Percentiles rank a stretch among this genome's conserved stretches.
These are phyloP conservation scores for Rachycentron canadum DNA, from an alignment of 2,797 vertebrate genomes.

Conservation along the genomic window DNA sequence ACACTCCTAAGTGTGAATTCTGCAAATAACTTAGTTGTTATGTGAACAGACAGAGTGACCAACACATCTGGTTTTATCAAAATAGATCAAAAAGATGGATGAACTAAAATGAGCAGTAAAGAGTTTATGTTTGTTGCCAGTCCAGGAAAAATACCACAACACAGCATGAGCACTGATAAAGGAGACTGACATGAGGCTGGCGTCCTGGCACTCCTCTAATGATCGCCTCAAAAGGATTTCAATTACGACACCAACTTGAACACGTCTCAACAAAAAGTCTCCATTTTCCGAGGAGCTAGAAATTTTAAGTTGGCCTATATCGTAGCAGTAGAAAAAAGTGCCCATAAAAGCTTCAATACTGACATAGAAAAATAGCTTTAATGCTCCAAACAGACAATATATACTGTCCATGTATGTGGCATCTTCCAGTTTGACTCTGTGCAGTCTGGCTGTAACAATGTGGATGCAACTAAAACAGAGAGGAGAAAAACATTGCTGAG, in stretches of 20 bases:
- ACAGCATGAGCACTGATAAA: slow-evolving; percentile 6
- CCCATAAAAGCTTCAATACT: slow-evolving; percentile 1
- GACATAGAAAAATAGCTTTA: slow-evolving; percentile 55
- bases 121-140: neutral
- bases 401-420: slow-evolving; percentile 11
- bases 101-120: slow-evolving; percentile 9
- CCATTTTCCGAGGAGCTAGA: slow-evolving; percentile 1
- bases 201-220: slow-evolving; percentile 13
- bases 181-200: neutral
- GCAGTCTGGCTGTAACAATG: slow-evolving; percentile 22
- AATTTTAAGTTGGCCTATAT: slow-evolving; percentile 9
- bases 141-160: neutral
- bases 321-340: slow-evolving; percentile 11
- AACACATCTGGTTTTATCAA: neutral
- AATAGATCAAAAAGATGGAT: neutral
- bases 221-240: slow-evolving; percentile 10
- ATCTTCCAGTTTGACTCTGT: neutral
- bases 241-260: neutral
- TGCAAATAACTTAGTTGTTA: slow-evolving; percentile 9
- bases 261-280: neutral
- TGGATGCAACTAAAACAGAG: slow-evolving; percentile 25
- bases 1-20: neutral
- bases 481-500: slow-evolving; percentile 10
- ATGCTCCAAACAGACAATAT: slow-evolving; percentile 20
- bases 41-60: neutral